Percentiles rank a stretch among this genome's conserved stretches.
These are phyloP conservation scores for Alexandromys oeconomus DNA, from an alignment of 2,797 vertebrate species.

Conservation along the genomic window DNA sequence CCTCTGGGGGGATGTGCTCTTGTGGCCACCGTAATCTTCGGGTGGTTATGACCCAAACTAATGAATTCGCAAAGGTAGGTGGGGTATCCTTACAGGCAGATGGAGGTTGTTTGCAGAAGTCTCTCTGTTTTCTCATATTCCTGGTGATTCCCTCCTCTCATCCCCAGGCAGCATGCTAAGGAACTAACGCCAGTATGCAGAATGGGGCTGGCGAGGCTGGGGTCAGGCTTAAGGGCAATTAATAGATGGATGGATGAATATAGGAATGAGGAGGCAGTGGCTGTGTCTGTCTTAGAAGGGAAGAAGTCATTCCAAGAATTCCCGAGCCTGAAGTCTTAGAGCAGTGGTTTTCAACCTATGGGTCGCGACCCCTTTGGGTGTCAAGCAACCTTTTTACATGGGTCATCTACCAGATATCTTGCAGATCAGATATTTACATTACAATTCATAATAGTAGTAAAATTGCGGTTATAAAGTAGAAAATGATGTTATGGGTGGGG, in stretches of 20 bases:
- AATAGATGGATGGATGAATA: background rate
- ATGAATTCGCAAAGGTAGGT: rapidly evolving
- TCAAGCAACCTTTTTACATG: background rate
- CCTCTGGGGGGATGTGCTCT: background rate
- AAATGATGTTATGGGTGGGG: background rate
- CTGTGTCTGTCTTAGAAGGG: background rate
- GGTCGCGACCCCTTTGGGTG: too few species aligned
- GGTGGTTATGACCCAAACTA: background rate
- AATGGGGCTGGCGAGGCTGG: background rate
- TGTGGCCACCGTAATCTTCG: rapidly evolving
- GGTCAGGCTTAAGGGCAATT: background rate
- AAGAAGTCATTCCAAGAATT: background rate
- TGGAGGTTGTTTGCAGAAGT: background rate
- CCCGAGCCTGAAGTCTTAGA: background rate
- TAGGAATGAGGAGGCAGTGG: background rate
- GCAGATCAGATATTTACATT: background rate
- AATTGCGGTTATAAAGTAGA: background rate
- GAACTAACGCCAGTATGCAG: background rate
- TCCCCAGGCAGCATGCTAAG: background rate
- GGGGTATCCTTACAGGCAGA: background rate
- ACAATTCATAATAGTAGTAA: background rate
- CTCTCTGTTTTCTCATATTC: background rate
- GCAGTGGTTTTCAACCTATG: background rate
- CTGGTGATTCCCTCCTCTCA: background rate
- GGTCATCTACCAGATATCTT: background rate